Conservation (phyloP, 2,797 vertebrate species). For the Syncerus caffer region DNA sequence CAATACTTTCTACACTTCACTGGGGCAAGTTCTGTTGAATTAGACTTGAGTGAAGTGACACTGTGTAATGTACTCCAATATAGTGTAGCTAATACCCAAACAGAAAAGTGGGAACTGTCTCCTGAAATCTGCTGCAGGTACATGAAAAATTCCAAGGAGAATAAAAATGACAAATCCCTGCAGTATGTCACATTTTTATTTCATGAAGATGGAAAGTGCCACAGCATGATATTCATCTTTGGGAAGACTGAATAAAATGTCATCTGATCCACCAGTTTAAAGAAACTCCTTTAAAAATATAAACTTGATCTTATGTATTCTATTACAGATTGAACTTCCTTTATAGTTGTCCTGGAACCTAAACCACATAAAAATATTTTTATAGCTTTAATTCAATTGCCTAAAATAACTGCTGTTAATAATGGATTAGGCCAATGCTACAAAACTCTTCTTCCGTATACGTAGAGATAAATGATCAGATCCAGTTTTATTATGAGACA, state of each 20-base stretch:
- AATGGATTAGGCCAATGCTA: not conserved
- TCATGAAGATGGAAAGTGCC: not conserved
- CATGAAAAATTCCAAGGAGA: conserved; percentile 43
- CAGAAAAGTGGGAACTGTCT: conserved; percentile 19
- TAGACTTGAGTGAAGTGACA: not conserved
- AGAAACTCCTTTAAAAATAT: conserved; percentile 48
- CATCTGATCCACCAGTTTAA: conserved; percentile 16
- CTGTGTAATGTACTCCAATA: not conserved
- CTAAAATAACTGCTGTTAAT: conserved; percentile 43
- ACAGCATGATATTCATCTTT: conserved; percentile 33
- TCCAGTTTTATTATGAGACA: not conserved
- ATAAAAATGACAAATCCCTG: conserved; percentile 40
- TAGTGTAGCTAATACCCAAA: not conserved
- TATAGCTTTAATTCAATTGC: not conserved
- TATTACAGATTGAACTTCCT: conserved; percentile 23
- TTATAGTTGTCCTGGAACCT: not conserved
- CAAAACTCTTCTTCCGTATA: not conserved
- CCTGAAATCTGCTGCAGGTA: not conserved
- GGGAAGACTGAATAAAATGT: not conserved
- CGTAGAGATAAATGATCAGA: conserved; percentile 3
- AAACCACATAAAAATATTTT: not conserved
- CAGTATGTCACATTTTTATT: conserved; percentile 44
- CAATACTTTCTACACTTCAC: not conserved
- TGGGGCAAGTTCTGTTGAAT: not conserved
- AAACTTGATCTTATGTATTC: conserved; percentile 39